Evolutionary conservation across 1,140 invertebrate genomes (phyloP), one percentile per base, ranked within the genome.

Genomic region (Protaetia brevitarsis): DNA sequence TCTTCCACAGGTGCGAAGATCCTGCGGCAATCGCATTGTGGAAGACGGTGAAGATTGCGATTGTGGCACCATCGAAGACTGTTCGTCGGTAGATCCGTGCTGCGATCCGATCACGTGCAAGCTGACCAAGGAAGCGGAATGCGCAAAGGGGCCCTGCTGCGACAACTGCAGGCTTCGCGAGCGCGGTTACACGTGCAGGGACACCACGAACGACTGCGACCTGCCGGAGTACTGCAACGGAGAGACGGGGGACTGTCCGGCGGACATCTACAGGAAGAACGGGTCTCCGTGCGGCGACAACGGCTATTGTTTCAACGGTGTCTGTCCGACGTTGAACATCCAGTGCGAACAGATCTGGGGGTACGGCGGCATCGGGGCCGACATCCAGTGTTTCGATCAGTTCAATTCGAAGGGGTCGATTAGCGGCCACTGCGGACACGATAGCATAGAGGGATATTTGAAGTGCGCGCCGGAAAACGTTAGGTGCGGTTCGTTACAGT

Each of bases 41-140:
- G 95, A 98, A 74, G 90, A 96, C 66, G 95, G 94, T 16, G 96
- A 98, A 81, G 92, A 97, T 77, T 98, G 96, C 79, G 93, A 94
- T 80, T 95, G 92, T 79, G 93, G 92, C 21, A 87, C 88, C 36
- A 88, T 92, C 67, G 86, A 95, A 65, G 91, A 96, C 71, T 98
- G 96, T 81, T 84, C 87, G 21, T 81, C 87, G 63, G 81, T 84
- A 31, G 95, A 97, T 81, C 93, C 93, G 1, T 98, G 96, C 80
- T 98, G 96, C 82, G 95, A 98, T 81, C 92, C 94, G 60, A 90
- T 94, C 76, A 97, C 95, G 16, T 98, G 96, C 80, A 92, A 95
- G 66, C 85, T 98, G 21, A 93, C 88, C 59, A 89, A 89, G 59
- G 95, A 96, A 79, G 89, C 96, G 0, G 88, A 96, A 80, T 98